Evolutionary conservation across 2,888 invertebrate species (phyloP).

Genomic region (Eupeodes luniger): DNA sequence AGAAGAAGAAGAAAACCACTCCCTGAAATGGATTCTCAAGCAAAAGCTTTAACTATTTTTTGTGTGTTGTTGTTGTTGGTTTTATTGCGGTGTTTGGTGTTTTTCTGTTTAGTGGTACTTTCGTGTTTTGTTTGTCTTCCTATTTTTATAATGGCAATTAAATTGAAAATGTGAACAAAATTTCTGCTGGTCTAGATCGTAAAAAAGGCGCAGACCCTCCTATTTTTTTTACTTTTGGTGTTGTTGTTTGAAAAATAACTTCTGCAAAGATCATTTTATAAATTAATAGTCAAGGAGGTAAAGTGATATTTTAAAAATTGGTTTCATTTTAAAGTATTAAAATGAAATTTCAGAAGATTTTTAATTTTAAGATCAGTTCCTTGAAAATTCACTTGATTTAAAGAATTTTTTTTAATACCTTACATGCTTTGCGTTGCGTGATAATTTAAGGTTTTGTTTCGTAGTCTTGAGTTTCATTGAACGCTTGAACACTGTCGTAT

Average conservation of each 20-base stretch:
- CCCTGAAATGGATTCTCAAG: slow-evolving; percentile 44
- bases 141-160: slow-evolving; percentile 60
- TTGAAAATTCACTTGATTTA: too few species aligned
- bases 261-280: slow-evolving; percentile 31
- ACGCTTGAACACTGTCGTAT: too few species aligned
- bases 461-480: too few species aligned
- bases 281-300: not conserved
- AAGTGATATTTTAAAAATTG: not conserved
- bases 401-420: too few species aligned
- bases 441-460: too few species aligned
- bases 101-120: not conserved
- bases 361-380: too few species aligned
- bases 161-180: slow-evolving; percentile 50
- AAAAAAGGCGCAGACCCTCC: slow-evolving; percentile 12
- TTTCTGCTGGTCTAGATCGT: slow-evolving; percentile 42
- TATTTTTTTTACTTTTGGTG: not conserved
- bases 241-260: slow-evolving; percentile 25
- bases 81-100: not conserved
- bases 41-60: not conserved
- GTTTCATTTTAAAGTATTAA: not conserved
- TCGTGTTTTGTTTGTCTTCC: slow-evolving; percentile 36
- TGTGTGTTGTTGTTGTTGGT: not conserved
- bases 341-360: not conserved
- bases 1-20: slow-evolving; percentile 20
- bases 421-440: too few species aligned